Base-by-base conservation (phyloP, 2,797 vertebrate species). In the Meda fulgida region DNA sequence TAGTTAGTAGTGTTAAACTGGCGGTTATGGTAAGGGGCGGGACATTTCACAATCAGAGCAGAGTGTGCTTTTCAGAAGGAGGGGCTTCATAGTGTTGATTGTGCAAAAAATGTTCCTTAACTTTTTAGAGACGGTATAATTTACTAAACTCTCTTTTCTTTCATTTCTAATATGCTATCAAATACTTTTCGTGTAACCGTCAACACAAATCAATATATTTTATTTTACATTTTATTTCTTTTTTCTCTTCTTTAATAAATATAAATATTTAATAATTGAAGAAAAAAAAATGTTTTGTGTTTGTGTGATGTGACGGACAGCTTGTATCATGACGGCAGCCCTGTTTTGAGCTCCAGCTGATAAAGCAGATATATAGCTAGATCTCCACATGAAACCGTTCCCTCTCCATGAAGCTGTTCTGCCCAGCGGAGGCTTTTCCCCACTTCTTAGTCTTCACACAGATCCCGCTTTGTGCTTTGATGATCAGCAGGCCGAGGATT, bases 341-440 rank as follows among this genome's bases (percentile, higher is more conserved):
- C 60, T 86, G 43, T 31, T 48, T 69, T 77, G 63, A 76, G 36
- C 84, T 82, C 63, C 69, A 72, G 63, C 73, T 84, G 81, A 84
- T 43, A 11, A 31, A 48, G 70, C 53, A 23, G 80, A 51, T 48
- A 18, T 16, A 48, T 48, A 43, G 40, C 40, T 58, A 18, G 58
- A 85, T 82, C 84, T 43, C 51, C 14, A 43, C 73, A 51, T 69
- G 38, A 34, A 84, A 69, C 73, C 84, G 38, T 86, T 83, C 79
- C 55, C 81, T 75, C 78, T 76, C 70, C 76, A 40, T 87, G 87
- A 86, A 88, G 86, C 82, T 58, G 73, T 86, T 88, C 80, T 76
- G 81, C 63, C 79, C 85, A 53, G 38, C 29, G 11, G 76, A 36
- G 80, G 69, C 84, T 83, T 80, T 86, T 82, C 67, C 77, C 78